Conservation (phyloP, 2,888 invertebrate genomes). For the Meloe dianella region DNA sequence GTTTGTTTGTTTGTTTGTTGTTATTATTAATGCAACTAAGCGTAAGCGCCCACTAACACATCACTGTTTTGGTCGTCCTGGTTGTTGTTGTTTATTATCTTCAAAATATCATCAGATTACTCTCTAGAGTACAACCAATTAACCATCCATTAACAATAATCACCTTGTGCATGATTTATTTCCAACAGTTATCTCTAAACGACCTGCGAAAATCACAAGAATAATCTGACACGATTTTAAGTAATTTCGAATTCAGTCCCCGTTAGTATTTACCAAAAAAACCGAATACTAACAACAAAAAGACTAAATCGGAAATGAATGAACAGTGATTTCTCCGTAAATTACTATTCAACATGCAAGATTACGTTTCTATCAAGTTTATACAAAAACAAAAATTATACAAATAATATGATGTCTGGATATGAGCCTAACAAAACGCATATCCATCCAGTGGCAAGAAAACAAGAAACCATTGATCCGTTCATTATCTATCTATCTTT, state of each 20-base stretch:
- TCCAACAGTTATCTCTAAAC: slow-evolving; percentile 21
- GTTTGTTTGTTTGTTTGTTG: too few relatives aligned
- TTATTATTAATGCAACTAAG: background rate
- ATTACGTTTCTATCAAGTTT: background rate
- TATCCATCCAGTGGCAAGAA: background rate
- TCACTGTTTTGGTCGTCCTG: background rate
- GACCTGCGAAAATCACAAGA: slow-evolving; percentile 20
- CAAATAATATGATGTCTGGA: background rate
- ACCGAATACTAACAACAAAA: background rate
- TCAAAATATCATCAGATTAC: slow-evolving; percentile 6
- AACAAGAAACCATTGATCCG: slow-evolving; percentile 8
- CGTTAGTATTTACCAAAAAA: too few relatives aligned
- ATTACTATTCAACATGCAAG: background rate
- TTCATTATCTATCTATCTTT: background rate
- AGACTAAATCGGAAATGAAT: background rate
- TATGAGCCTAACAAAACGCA: background rate
- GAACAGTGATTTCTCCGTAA: background rate
- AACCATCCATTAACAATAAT: slow-evolving; percentile 43
- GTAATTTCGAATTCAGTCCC: too few relatives aligned
- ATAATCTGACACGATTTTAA: background rate
- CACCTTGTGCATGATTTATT: slow-evolving; percentile 44
- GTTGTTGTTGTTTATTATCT: background rate
- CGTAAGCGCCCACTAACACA: slow-evolving; percentile 11
- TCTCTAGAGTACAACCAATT: slow-evolving; percentile 39
- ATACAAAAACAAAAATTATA: too few relatives aligned